phyloP scores from a whole-genome alignment of 2,888 invertebrate genomes.

The Adineta ricciae region DNA sequence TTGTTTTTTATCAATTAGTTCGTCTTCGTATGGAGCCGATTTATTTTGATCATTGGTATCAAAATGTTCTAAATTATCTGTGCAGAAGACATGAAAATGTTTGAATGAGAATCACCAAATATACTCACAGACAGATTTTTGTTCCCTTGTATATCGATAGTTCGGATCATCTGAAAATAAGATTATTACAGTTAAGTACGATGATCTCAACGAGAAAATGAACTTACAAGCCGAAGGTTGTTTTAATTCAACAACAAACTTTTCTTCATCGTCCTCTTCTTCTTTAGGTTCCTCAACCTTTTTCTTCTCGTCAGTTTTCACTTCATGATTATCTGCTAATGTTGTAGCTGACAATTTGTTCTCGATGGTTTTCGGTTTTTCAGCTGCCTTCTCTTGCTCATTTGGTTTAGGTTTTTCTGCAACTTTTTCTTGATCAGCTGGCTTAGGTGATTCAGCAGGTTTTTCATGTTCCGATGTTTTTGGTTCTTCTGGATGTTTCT shows the following conservation, averaged over 20 bases:
- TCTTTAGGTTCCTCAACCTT: neutral
- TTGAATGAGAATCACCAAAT: too few relatives aligned
- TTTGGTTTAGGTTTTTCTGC: too few relatives aligned
- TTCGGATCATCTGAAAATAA: neutral
- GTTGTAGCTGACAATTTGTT: neutral
- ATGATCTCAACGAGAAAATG: neutral
- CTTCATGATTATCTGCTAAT: neutral
- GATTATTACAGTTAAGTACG: too few relatives aligned
- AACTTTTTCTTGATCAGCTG: too few relatives aligned
- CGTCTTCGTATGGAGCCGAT: neutral
- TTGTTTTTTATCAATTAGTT: neutral
- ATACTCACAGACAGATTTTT: neutral
- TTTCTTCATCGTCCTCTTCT: neutral
- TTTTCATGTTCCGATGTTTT: neutral
- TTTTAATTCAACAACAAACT: neutral
- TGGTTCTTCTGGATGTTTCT: neutral
- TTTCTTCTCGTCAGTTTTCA: neutral
- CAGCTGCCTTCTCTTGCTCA: too few relatives aligned
- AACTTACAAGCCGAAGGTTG: neutral
- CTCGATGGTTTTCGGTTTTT: neutral
- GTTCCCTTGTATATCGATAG: neutral
- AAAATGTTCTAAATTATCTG: neutral
- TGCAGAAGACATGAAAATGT: too few relatives aligned
- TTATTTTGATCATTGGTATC: neutral
- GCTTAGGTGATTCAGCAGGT: neutral